Evolutionary conservation across 2,113 vertebrate genomes (phyloP).

Genomic region (Equus przewalskii): DNA sequence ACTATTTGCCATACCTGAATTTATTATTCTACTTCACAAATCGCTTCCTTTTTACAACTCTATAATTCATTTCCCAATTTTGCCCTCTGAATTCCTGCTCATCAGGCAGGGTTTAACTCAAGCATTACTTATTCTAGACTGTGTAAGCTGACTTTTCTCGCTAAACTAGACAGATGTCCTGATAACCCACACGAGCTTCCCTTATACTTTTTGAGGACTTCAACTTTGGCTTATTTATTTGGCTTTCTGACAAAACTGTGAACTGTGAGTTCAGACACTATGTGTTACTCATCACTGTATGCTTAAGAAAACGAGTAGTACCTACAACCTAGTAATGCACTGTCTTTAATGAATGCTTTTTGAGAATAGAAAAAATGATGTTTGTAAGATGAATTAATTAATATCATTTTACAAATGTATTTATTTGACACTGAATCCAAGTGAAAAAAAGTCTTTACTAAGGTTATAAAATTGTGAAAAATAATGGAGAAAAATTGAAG

Average conservation of each 20-base stretch:
- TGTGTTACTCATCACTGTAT: background rate
- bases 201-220: background rate
- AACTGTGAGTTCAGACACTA: background rate
- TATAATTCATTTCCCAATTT: slow-evolving; percentile 27
- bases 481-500: background rate
- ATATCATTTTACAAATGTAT: background rate
- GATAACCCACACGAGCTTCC: background rate
- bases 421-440: background rate
- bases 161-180: background rate
- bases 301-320: background rate
- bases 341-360: background rate
- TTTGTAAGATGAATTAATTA: background rate
- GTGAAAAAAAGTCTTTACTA: background rate
- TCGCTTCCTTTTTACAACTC: background rate
- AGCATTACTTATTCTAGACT: background rate
- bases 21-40: slow-evolving; percentile 6
- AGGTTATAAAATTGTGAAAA: background rate
- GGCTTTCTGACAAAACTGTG: background rate
- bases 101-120: background rate
- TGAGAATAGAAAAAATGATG: background rate
- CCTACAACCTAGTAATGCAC: background rate
- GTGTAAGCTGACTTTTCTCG: background rate
- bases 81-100: background rate
- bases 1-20: background rate
- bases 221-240: background rate